Conservation (phyloP, 2,797 vertebrate genomes). For the Pangasius sanitwongsei region DNA sequence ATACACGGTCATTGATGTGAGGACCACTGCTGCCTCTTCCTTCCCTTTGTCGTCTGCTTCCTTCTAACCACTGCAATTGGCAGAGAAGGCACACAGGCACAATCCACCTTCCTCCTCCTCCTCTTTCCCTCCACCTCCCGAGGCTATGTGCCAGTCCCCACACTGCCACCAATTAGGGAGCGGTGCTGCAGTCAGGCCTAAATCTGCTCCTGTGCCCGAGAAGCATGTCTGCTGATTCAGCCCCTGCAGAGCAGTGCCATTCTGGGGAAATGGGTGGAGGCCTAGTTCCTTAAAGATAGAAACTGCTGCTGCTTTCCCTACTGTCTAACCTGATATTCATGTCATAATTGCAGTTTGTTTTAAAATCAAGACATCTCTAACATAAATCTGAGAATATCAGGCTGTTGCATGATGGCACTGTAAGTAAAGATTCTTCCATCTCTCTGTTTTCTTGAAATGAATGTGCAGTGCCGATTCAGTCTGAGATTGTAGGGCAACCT, state of each 20-base stretch:
- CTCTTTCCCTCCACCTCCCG: constrained; percentile 58
- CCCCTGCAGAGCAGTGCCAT: constrained; percentile 51
- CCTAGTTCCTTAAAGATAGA: constrained; percentile 39
- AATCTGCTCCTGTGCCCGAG: constrained; percentile 82
- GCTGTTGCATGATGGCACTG: background rate
- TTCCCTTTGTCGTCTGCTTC: constrained; percentile 44
- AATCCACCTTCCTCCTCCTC: constrained; percentile 68
- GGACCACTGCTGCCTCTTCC: constrained; percentile 32
- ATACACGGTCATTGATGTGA: constrained; percentile 40
- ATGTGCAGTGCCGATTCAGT: background rate
- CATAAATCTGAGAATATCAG: background rate
- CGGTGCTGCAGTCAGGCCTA: constrained; percentile 71
- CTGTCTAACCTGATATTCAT: constrained; percentile 22
- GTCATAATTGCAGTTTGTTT: background rate
- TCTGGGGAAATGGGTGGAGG: constrained; percentile 24
- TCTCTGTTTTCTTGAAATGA: background rate
- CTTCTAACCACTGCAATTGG: constrained; percentile 81
- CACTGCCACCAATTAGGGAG: constrained; percentile 76
- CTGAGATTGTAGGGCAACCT: background rate
- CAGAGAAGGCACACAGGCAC: constrained; percentile 74
- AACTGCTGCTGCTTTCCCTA: constrained; percentile 19
- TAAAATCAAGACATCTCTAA: background rate
- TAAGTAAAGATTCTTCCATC: background rate
- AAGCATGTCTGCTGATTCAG: constrained; percentile 81
- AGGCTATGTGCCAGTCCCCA: constrained; percentile 71